Base-by-base conservation (phyloP, 92 coral and sea anemone genomes). In the Metridium senile region DNA sequence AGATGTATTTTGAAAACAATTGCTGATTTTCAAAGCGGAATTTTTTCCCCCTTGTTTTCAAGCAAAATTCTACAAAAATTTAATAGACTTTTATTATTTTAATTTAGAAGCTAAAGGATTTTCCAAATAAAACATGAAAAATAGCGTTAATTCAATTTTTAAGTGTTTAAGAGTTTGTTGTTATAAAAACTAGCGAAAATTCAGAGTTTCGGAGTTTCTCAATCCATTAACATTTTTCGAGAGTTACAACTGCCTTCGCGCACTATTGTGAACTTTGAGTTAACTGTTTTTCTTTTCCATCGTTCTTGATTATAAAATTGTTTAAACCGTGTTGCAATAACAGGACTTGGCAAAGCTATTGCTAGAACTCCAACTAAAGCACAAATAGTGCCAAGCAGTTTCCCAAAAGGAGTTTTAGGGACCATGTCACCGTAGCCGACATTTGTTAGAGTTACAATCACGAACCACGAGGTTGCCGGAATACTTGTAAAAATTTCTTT, bases 341-440 rank as follows among this genome's bases (percentile, higher is more conserved):
- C 91, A 20, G 97, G 91, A 35, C 97, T 88, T 0, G 97, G 97
- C 33, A 92, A 56, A 29, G 97, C 91, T 9, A 92, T 84, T 0
- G 90, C 97, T 16, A 92, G 45, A 0, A 92, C 91, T 20, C 97
- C 97, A 35, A 89, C 97, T 23, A 92, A 33, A 0, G 97, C 89
- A 68, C 93, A 88, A 35, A 83, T 61, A 3, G 97, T 86, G 0
- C 98, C 99, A 1, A 96, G 53, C 2, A 96, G 25, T 51, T 85
- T 88, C 3, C 99, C 99, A 20, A 86, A 45, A 10, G 83, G 19
- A 0, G 99, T 89, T 20, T 74, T 63, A 2, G 99, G 99, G n/a
- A 96, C 92, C 71, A 86, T 88, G 52, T 96, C 99, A 9, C 99
- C 99, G 66, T 96, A 96, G 17, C 99, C 99, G 16, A 96, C 99